Conservation (phyloP, 1,140 invertebrate species). For the Pectinophora gossypiella region DNA sequence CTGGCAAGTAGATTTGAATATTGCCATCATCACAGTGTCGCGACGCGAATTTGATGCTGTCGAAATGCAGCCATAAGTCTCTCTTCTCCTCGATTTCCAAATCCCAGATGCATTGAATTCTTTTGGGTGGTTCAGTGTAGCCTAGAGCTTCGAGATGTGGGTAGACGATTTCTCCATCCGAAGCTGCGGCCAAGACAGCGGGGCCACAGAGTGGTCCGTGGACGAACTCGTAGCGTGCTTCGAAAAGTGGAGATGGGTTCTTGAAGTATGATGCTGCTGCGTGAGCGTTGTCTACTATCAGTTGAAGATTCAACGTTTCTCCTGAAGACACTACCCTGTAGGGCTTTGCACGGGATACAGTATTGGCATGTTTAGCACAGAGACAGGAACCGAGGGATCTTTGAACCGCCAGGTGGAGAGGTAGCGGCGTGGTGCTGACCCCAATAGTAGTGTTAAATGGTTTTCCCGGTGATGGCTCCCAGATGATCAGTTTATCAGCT, state of each 20-base stretch:
- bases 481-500: slow-evolving; percentile 87
- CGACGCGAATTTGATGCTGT: slow-evolving; percentile 89
- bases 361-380: slow-evolving; percentile 78
- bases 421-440: slow-evolving; percentile 66
- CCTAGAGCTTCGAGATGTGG: slow-evolving; percentile 89
- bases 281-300: slow-evolving; percentile 87
- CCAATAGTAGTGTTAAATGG: slow-evolving; percentile 44
- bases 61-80: slow-evolving; percentile 90
- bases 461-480: slow-evolving; percentile 78
- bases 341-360: slow-evolving; percentile 74
- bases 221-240: slow-evolving; percentile 90
- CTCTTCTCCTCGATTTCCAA: slow-evolving; percentile 86
- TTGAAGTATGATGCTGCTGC: slow-evolving; percentile 92
- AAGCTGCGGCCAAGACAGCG: slow-evolving; percentile 82
- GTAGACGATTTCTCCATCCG: slow-evolving; percentile 90
- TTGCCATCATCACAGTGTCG: slow-evolving; percentile 89
- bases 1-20: slow-evolving; percentile 87
- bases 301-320: slow-evolving; percentile 85
- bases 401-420: slow-evolving; percentile 75
- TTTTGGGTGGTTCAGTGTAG: slow-evolving; percentile 83
- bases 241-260: slow-evolving; percentile 85
- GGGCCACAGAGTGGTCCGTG: slow-evolving; percentile 92
- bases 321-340: slow-evolving; percentile 84
- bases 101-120: slow-evolving; percentile 92
- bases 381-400: slow-evolving; percentile 77